Evolutionary conservation across 1,140 invertebrate genomes (phyloP).

Genomic region (Argopecten irradians): DNA sequence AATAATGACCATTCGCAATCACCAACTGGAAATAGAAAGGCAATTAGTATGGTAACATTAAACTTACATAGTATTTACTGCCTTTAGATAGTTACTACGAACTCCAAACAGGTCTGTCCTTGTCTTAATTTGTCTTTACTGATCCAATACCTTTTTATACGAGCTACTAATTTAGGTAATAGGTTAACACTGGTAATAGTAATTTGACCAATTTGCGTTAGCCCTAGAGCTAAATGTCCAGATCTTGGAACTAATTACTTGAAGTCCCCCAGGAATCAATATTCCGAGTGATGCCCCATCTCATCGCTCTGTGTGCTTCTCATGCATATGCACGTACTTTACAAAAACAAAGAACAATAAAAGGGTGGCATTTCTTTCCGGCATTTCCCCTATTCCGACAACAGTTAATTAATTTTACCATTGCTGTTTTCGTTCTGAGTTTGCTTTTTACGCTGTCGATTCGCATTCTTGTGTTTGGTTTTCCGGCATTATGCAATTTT

Average conservation of each 20-base stretch:
- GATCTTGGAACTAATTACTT: constrained; percentile 16
- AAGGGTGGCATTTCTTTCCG: neutral
- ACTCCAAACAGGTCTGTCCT: too few relatives aligned
- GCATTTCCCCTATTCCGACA: neutral
- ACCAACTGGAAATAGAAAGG: too few relatives aligned
- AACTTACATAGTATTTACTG: too few relatives aligned
- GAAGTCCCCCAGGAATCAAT: neutral
- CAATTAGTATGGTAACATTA: too few relatives aligned
- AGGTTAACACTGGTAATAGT: neutral
- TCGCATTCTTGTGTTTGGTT: neutral
- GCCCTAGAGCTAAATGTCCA: neutral
- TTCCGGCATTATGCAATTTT: neutral
- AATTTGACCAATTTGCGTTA: constrained; percentile 6
- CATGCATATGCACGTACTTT: constrained; percentile 1
- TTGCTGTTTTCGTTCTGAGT: neutral
- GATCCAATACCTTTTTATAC: neutral
- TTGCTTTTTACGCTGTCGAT: neutral
- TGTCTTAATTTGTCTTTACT: too few relatives aligned
- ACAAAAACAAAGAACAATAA: neutral
- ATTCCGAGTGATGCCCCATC: neutral
- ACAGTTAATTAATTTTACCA: neutral
- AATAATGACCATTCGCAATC: too few relatives aligned
- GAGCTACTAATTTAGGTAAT: neutral
- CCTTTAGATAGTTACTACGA: too few relatives aligned
- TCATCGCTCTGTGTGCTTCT: neutral